A percentile compares a stretch with the other conserved stretches of the same genome.
Conservation (phyloP, 1,140 invertebrate species). For the Papilio polytes region DNA sequence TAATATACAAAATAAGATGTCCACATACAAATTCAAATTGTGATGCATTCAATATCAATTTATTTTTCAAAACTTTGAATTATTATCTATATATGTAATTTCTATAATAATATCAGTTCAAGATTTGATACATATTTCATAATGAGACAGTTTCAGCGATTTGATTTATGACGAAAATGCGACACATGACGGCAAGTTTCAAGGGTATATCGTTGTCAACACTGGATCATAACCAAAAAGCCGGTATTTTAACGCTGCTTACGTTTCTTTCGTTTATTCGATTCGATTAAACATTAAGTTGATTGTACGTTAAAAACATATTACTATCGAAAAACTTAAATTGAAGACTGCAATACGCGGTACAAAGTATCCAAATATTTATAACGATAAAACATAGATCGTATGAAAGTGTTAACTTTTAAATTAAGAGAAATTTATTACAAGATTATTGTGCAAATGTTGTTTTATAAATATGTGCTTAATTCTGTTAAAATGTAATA, state of each 20-base stretch:
- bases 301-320: slow-evolving; percentile 11
- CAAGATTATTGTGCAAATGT: not conserved
- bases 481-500: slow-evolving; percentile 69
- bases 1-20: not conserved
- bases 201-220: slow-evolving; percentile 36
- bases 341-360: slow-evolving; percentile 25
- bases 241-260: slow-evolving; percentile 32
- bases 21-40: not conserved
- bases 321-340: slow-evolving; percentile 8
- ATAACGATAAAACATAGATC: slow-evolving; percentile 2
- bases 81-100: not conserved
- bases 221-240: slow-evolving; percentile 39
- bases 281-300: not conserved
- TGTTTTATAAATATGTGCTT: slow-evolving; percentile 1
- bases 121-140: not conserved
- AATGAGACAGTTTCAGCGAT: not conserved
- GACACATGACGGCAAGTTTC: not conserved
- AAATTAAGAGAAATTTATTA: slow-evolving; percentile 28
- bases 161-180: slow-evolving; percentile 37
- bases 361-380: slow-evolving; percentile 7
- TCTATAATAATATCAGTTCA: not conserved
- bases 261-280: not conserved
- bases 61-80: not conserved
- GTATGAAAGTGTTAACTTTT: slow-evolving; percentile 30
- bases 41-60: not conserved